Conservation (phyloP, 2,888 invertebrate genomes). For the Drosophila dives region DNA sequence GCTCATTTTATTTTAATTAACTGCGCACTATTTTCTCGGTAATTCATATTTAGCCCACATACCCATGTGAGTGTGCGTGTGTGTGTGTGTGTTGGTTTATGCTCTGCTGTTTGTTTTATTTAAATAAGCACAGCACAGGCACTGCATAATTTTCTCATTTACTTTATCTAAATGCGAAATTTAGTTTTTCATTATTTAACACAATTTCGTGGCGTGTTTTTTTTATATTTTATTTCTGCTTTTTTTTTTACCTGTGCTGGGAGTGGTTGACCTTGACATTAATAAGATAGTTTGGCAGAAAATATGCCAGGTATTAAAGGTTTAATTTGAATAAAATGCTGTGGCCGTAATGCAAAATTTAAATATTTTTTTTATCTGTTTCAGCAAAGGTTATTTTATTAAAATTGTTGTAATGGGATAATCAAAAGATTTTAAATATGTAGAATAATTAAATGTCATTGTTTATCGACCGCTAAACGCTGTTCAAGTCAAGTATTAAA, state of each 20-base stretch:
- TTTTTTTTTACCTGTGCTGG: background rate
- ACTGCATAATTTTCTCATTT: slow-evolving; percentile 75
- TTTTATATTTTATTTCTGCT: background rate
- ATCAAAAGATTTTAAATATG: background rate
- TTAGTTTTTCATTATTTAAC: slow-evolving; percentile 77
- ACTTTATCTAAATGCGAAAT: slow-evolving; percentile 77
- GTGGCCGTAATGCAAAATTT: background rate
- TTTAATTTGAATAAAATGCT: background rate
- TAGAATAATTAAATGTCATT: background rate
- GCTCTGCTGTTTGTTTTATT: slow-evolving; percentile 62
- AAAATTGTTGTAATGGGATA: background rate
- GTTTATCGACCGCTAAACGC: background rate
- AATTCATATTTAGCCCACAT: slow-evolving; percentile 69
- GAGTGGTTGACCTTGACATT: slow-evolving; percentile 53
- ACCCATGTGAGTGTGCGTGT: slow-evolving; percentile 16
- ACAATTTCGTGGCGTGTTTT: slow-evolving; percentile 49
- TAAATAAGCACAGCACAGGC: slow-evolving; percentile 52
- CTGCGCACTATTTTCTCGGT: slow-evolving; percentile 72
- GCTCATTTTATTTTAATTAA: slow-evolving; percentile 79
- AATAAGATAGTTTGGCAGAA: background rate
- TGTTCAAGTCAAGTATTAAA: background rate
- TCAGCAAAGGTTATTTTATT: background rate
- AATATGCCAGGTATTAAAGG: background rate
- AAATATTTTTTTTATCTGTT: background rate
- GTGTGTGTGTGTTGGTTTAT: slow-evolving; percentile 25